These are phyloP conservation scores for Calameuta filiformis DNA, from an alignment of 2,888 invertebrate genomes.

Conservation along the genomic window DNA sequence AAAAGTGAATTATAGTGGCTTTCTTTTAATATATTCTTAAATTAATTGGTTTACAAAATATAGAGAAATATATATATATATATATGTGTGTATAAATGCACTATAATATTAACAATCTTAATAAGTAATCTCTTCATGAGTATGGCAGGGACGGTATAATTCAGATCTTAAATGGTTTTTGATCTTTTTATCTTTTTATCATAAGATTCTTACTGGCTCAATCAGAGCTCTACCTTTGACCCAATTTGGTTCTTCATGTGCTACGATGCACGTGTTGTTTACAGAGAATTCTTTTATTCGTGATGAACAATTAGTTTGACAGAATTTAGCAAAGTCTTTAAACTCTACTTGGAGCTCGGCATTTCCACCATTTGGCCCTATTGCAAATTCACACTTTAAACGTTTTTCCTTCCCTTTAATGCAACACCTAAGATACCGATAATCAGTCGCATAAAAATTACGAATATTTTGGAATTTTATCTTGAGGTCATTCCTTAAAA, in stretches of 20 bases:
- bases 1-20: background rate
- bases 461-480: conserved; percentile 72
- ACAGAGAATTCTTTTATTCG: conserved; percentile 33
- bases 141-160: background rate
- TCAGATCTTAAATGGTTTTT: background rate
- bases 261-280: conserved; percentile 43
- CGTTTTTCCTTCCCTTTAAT: conserved; percentile 71
- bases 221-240: conserved; percentile 36
- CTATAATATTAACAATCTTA: background rate
- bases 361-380: conserved; percentile 84
- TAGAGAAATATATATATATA: background rate
- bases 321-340: conserved; percentile 72
- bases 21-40: background rate
- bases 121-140: background rate
- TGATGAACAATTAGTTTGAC: conserved; percentile 55
- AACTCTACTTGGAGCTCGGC: conserved; percentile 75
- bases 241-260: conserved; percentile 31
- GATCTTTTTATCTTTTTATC: background rate
- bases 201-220: conserved; percentile 26
- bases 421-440: conserved; percentile 81
- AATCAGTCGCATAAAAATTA: conserved; percentile 76
- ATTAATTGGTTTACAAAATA: background rate
- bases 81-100: background rate
- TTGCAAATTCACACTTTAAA: conserved; percentile 72
- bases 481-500: conserved; percentile 72